Evolutionary conservation across 2,888 invertebrate genomes (phyloP), one percentile per base, ranked within the genome.

Genomic region (Cheilosia grossa): DNA sequence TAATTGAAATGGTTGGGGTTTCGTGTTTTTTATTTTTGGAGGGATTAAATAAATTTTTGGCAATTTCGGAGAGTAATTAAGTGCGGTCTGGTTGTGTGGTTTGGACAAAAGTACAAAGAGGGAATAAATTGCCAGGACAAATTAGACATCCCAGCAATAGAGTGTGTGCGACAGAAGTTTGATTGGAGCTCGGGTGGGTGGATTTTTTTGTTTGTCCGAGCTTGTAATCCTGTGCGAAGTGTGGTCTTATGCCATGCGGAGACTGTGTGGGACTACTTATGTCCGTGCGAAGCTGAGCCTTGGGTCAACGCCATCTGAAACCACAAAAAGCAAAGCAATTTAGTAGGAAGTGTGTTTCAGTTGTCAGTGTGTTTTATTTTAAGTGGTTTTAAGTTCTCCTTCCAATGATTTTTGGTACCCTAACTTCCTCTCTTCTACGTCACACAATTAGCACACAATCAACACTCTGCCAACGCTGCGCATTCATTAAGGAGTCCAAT

Each of bases 401-500:
- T 30, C 9, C 2, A 30, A 30, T 30, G 30, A 9, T 2, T 30
- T 7, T 30, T 9, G 9, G 30, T 6, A 27, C 7, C 27, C 7
- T 6, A 27, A 27, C 0, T 27, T 4, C 30, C 9, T 30, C 7
- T 9, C 2, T 9, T 30, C 0, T 9, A 9, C 17, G 7, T 44
- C 44, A n/a, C 17, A 47, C n/a, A 9, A 15, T n/a, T 10, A 19
- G 30, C 63, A 51, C 24, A 21, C 64, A 64, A 51, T 51, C 37
- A 24, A 10, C 66, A 69, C 3, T 10, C 58, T 21, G 37, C 37
- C 51, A 53, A 40, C 72, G 30, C 44, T 37, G 13, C 13, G 24
- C 9, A 73, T 70, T 58, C 70, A 64, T 82, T 70, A 78, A 61
- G 54, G 54, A 82, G 61, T 72, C 78, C 64, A 82, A 78, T 82